phyloP scores from a whole-genome alignment of 2,888 invertebrate species.

The Sialis fuliginosa region DNA sequence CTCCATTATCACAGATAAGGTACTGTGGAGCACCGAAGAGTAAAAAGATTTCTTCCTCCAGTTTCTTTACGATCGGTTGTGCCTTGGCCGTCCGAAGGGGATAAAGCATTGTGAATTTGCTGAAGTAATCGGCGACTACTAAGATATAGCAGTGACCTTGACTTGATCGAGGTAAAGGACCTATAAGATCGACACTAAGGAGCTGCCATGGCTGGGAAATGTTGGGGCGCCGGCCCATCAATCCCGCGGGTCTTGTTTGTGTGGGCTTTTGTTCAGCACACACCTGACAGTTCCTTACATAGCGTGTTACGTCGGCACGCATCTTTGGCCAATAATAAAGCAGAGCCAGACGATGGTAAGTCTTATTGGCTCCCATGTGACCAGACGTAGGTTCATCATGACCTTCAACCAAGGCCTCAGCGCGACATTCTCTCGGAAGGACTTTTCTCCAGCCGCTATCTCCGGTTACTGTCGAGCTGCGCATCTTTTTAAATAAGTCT shows the following conservation, averaged over 20 bases:
- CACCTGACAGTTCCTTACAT: conserved; percentile 8
- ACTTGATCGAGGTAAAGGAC: conserved; percentile 8
- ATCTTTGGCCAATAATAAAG: conserved; percentile 13
- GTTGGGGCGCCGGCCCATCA: not conserved
- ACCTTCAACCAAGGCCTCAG: conserved; percentile 3
- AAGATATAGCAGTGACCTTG: conserved; percentile 9
- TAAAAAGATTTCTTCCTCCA: no score
- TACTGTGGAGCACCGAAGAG: no score
- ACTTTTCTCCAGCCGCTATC: conserved; percentile 9
- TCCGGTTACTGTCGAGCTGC: not conserved
- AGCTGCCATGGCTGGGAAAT: conserved; percentile 9
- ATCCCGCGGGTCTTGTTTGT: not conserved
- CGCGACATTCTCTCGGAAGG: not conserved
- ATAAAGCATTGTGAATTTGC: no score
- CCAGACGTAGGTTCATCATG: conserved; percentile 9
- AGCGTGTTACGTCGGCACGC: conserved; percentile 8
- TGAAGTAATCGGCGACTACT: conserved; percentile 9
- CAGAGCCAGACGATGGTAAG: conserved; percentile 5
- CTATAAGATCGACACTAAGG: conserved; percentile 10
- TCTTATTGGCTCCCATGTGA: conserved; percentile 10
- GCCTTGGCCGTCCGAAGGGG: no score
- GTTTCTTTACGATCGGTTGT: no score
- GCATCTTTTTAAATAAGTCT: not conserved
- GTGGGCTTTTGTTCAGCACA: conserved; percentile 1
- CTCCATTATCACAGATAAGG: no score